Evolutionary conservation across 1,140 invertebrate genomes (phyloP), one percentile per base, ranked within the genome.

Genomic region (Hesperophylax magnus): DNA sequence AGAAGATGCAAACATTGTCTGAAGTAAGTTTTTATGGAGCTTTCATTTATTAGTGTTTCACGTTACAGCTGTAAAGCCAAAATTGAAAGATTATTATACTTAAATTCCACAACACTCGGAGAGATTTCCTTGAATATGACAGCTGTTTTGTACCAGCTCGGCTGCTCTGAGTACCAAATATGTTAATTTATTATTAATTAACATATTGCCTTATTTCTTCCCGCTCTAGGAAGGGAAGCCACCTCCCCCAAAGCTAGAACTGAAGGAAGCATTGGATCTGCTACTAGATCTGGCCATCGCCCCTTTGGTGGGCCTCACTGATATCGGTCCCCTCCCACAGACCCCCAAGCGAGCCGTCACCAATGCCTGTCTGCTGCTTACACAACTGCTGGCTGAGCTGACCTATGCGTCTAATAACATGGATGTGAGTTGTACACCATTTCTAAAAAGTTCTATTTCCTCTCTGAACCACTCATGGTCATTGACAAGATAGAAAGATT

Each of bases 311-410:
- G 22, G 92, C 87, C 31, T 47, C 7, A 58, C 63, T 17, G 67
- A 20, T 27, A 27, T 53, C 2, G 24, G n/a, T 18, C 18, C 14
- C 17, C 34, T 47, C 31, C 72, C 77, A 9, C 67, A 20, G 27
- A 58, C 86, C 31, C 83, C 86, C 56, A 85, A 87, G 17, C 79
- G 77, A 1, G 82, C 98, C 0, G 93, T 97, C 0, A 92, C 94
- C 77, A 95, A 96, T 88, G 96, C 96, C 84, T 98, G 97, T 86
- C 94, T 97, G 85, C 91, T 99, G 22, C 87, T 98, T 56, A 94
- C 95, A 0, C 92, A 96, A 63, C 93, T 98, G 0, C 92, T 98
- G 31, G 96, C 96, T 5, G 98, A 99, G 90, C 91, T 99, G 60
- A 94, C 97, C 0, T 94, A 95, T 74, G 94, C 90, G 82, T 92